A percentile compares a stretch with the other conserved stretches of the same genome.
Evolutionary conservation across 2,113 vertebrate species (phyloP).

Genomic region (Hyaena hyaena): DNA sequence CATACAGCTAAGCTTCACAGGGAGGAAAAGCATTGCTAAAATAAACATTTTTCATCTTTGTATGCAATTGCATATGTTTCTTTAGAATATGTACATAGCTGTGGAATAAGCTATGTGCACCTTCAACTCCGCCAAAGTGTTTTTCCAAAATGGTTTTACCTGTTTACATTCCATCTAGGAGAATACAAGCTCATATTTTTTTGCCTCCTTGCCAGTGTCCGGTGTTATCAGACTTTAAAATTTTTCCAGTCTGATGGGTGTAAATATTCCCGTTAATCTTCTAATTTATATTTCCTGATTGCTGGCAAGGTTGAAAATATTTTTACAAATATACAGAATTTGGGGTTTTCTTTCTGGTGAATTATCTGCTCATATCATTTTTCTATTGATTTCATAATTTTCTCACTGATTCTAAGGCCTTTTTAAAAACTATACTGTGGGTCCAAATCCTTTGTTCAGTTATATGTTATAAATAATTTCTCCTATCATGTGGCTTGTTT

Average conservation of each 20-base stretch:
- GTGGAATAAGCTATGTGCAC: neutral
- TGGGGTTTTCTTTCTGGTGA: neutral
- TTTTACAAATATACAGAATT: neutral
- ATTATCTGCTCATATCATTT: neutral
- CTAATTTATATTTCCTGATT: neutral
- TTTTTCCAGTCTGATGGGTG: neutral
- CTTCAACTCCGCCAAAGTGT: slow-evolving; percentile 22
- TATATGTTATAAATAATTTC: neutral
- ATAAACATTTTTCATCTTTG: neutral
- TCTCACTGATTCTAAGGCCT: neutral
- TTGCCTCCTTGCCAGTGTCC: neutral
- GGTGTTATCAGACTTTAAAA: neutral
- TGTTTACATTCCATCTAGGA: neutral
- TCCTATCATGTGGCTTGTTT: neutral
- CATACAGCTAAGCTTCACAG: neutral
- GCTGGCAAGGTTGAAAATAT: neutral
- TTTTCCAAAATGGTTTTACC: slow-evolving; percentile 39
- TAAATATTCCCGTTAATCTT: neutral
- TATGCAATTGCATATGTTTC: neutral
- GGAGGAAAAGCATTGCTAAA: neutral
- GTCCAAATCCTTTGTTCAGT: neutral
- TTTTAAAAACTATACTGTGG: neutral
- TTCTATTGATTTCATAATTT: neutral
- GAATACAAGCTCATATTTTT: neutral
- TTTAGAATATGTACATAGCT: neutral